Percentiles rank a stretch among this genome's conserved stretches.
These are phyloP conservation scores for Parnassius smintheus DNA, from an alignment of 2,888 invertebrate genomes.

Conservation along the genomic window DNA sequence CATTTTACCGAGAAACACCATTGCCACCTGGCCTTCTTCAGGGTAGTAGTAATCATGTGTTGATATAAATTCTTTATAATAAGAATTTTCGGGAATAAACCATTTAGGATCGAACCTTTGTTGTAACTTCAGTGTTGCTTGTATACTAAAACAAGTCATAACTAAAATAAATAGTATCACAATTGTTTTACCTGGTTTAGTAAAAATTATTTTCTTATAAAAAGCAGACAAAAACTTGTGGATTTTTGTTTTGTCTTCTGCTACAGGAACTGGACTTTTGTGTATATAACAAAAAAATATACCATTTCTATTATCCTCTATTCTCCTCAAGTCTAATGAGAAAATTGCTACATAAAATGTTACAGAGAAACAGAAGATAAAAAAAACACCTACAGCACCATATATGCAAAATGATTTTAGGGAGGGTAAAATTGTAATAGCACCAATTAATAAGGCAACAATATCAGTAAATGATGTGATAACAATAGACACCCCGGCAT, in stretches of 20 bases:
- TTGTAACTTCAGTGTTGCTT: slow-evolving; percentile 83
- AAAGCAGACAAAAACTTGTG: slow-evolving; percentile 80
- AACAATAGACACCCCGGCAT: slow-evolving; percentile 91
- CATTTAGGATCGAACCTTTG: slow-evolving; percentile 90
- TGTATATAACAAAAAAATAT: slow-evolving; percentile 85
- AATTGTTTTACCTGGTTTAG: slow-evolving; percentile 83
- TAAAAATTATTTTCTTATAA: slow-evolving; percentile 85
- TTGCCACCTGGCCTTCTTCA: slow-evolving; percentile 82
- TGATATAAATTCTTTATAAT: slow-evolving; percentile 82
- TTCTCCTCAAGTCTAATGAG: slow-evolving; percentile 85
- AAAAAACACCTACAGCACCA: slow-evolving; percentile 88
- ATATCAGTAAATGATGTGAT: slow-evolving; percentile 92
- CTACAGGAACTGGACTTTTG: slow-evolving; percentile 72
- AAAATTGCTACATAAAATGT: slow-evolving; percentile 92
- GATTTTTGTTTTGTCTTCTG: slow-evolving; percentile 80
- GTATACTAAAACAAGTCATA: slow-evolving; percentile 82
- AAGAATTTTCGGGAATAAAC: slow-evolving; percentile 88
- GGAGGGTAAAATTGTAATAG: slow-evolving; percentile 89
- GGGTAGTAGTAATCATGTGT: slow-evolving; percentile 84
- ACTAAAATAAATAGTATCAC: slow-evolving; percentile 82
- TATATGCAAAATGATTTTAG: slow-evolving; percentile 91
- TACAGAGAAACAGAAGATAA: slow-evolving; percentile 87
- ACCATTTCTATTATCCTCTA: slow-evolving; percentile 84
- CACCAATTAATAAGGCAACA: slow-evolving; percentile 88
- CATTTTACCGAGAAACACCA: slow-evolving; percentile 84